Conservation (phyloP, 2,797 vertebrate genomes). For the Pantherophis alleghaniensis region DNA sequence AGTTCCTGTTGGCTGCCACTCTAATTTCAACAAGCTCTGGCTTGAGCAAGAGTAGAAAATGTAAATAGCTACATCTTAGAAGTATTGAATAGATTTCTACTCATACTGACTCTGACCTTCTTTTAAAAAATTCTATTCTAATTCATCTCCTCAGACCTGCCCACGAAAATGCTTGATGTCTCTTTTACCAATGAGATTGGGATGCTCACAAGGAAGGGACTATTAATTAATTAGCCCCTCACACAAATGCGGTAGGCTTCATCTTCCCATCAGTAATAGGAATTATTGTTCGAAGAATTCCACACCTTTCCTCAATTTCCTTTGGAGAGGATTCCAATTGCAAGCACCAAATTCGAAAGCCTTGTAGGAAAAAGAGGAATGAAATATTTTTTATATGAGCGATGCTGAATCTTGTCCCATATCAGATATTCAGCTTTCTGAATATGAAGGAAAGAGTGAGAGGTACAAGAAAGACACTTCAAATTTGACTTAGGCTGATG, state of each 20-base stretch:
- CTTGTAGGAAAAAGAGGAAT: neutral
- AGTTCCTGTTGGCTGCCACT: neutral
- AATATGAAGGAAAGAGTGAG: neutral
- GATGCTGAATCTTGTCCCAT: neutral
- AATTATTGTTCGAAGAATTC: neutral
- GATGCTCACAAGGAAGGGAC: neutral
- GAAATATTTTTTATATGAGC: neutral
- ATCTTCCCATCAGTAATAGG: neutral
- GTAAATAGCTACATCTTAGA: neutral
- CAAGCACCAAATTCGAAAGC: neutral
- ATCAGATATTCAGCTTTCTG: neutral
- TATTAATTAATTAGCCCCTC: neutral
- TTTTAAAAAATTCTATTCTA: neutral
- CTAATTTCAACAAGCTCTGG: neutral
- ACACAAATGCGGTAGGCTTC: neutral
- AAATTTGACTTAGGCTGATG: neutral
- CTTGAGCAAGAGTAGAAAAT: neutral
- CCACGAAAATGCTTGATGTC: no score
- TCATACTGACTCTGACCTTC: neutral
- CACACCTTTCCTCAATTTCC: neutral
- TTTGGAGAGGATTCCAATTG: neutral
- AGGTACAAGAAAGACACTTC: neutral
- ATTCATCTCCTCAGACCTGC: neutral
- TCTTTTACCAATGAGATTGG: neutral
- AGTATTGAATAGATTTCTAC: no score